Conservation (phyloP, 2,888 invertebrate genomes). For the Yponomeuta malinellus region DNA sequence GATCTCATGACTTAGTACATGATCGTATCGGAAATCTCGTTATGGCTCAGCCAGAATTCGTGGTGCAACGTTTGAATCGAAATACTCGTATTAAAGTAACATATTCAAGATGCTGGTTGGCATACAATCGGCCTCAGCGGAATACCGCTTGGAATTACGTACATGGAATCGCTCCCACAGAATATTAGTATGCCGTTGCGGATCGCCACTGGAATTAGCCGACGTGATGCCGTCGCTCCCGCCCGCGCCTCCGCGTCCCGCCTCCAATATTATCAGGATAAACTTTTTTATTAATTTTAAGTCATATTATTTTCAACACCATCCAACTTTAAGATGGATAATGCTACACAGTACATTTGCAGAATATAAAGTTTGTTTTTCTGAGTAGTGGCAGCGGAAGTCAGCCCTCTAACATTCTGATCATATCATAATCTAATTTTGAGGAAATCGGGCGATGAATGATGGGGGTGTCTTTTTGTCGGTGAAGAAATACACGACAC, state of each 20-base stretch:
- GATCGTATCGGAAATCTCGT: slow-evolving; percentile 5
- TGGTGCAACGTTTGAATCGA: slow-evolving; percentile 26
- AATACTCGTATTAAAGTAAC: slow-evolving; percentile 40
- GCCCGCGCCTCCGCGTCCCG: slow-evolving; percentile 30
- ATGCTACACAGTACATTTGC: neutral
- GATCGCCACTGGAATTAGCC: slow-evolving; percentile 66
- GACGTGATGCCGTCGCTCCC: slow-evolving; percentile 50
- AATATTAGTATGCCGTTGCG: slow-evolving; percentile 68
- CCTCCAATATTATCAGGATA: slow-evolving; percentile 47
- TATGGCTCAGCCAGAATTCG: slow-evolving; percentile 24
- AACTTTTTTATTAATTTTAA: slow-evolving; percentile 14
- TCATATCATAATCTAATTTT: slow-evolving; percentile 42
- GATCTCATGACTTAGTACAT: neutral
- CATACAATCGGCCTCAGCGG: slow-evolving; percentile 44
- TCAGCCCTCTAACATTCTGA: slow-evolving; percentile 3
- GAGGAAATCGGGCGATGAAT: slow-evolving; percentile 48
- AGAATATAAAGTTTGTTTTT: neutral
- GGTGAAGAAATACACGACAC: slow-evolving; percentile 45
- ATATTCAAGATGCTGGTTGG: slow-evolving; percentile 66
- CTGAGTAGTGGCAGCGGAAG: neutral
- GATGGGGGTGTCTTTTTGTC: slow-evolving; percentile 45
- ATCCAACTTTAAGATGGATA: slow-evolving; percentile 9
- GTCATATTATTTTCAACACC: slow-evolving; percentile 11
- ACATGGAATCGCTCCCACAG: slow-evolving; percentile 58
- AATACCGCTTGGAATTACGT: slow-evolving; percentile 55